Base-by-base conservation (phyloP, 2,797 vertebrate species). In the Xenopus petersii region DNA sequence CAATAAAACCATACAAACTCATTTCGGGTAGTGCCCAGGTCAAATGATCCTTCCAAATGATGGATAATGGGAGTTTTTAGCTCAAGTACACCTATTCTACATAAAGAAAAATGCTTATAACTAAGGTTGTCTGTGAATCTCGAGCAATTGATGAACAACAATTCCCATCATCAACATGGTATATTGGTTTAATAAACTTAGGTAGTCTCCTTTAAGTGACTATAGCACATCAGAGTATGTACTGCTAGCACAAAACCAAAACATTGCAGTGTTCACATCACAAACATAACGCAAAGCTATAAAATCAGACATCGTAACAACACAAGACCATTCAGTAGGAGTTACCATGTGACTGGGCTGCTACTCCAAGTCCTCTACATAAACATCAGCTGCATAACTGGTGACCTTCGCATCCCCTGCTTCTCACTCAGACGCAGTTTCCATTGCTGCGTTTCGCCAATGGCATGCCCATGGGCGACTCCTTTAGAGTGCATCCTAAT, bases 371-470 rank as follows among this genome's bases (percentile, higher is more conserved):
- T 33, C 80, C 83, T 81, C 84, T 82, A 79, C 84, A 80, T 46
- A 82, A 85, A 83, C 81, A 84, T 86, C 81, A 84, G 88, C 83
- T 67, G 90, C 83, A 66, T 81, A 81, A 66, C 56, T 64, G 55
- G 64, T 68, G 74, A 58, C 59, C 70, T 80, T 16, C 71, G 80
- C 73, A 71, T 6, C 24, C 48, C 51, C 74, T 0, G 61, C 72
- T 75, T 11, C 69, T 60, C 77, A 83, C 9, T 74, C 81, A 80
- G 81, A 73, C 80, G 82, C 70, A 59, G 75, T 80, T 84, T 81
- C 81, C 79, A 76, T 80, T 81, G 62, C 67, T 67, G 75, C 67
- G 36, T 77, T 79, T 62, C 21, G 67, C 74, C 71, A 81, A 63
- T 11, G n/a, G 67, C 75, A 24, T 71, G 60, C 75, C 73, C 82